These are phyloP conservation scores for Dendrolimus punctatus DNA, from an alignment of 1,140 invertebrate species.

Conservation along the genomic window DNA sequence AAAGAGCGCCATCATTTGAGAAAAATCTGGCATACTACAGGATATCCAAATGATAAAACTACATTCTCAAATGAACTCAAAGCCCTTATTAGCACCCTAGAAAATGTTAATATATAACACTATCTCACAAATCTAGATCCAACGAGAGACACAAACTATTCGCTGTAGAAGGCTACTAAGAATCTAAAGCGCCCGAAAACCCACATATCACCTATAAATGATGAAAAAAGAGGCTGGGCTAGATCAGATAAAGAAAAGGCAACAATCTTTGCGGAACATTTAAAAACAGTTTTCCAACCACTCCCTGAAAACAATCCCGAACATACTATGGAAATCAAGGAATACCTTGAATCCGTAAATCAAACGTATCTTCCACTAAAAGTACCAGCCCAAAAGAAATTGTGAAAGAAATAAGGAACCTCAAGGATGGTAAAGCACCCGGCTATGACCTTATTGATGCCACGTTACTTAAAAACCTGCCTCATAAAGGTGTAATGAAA, in stretches of 20 bases:
- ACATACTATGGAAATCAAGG: slow-evolving; percentile 5
- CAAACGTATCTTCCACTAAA: slow-evolving; percentile 12
- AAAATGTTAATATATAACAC: slow-evolving; percentile 12
- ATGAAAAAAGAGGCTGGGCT: slow-evolving; percentile 9
- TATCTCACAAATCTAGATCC: slow-evolving; percentile 8
- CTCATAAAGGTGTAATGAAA: background rate
- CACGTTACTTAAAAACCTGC: slow-evolving; percentile 3
- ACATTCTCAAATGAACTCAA: slow-evolving; percentile 17
- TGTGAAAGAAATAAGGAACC: slow-evolving; percentile 5
- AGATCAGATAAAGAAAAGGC: slow-evolving; percentile 16
- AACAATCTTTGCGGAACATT: slow-evolving; percentile 7
- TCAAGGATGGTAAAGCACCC: slow-evolving; percentile 2
- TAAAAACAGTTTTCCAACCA: slow-evolving; percentile 9
- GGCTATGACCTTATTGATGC: slow-evolving; percentile 5
- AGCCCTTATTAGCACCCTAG: slow-evolving; percentile 1
- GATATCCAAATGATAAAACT: slow-evolving; percentile 16
- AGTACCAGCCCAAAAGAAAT: slow-evolving; percentile 8
- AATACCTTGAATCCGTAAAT: slow-evolving; percentile 4
- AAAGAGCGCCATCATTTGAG: slow-evolving; percentile 7
- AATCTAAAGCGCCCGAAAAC: slow-evolving; percentile 13
- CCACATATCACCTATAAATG: slow-evolving; percentile 10
- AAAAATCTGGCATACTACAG: slow-evolving; percentile 13
- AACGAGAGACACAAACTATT: slow-evolving; percentile 13
- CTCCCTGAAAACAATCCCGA: background rate
- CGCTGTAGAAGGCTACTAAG: slow-evolving; percentile 14